Evolutionary conservation across 2,113 vertebrate species (phyloP), one percentile per base, ranked within the genome.

Genomic region (Lophura nycthemera): DNA sequence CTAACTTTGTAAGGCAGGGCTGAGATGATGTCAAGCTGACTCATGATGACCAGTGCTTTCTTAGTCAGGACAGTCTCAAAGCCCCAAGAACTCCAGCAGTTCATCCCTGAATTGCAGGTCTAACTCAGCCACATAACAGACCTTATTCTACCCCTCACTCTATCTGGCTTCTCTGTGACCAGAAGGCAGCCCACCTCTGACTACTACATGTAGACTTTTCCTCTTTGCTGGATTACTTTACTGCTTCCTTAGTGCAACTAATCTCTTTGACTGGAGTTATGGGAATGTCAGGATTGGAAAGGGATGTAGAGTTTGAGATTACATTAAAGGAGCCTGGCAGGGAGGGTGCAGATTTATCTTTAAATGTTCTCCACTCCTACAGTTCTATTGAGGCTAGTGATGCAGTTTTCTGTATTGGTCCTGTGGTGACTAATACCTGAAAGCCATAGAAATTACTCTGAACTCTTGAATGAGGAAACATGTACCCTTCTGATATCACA

Each of bases 341-440:
- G 8, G 47, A 36, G 8, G 2, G 24, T 56, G 48, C 27, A 86
- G 88, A 78, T 75, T 92, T 88, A 10, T 74, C 86, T 83, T 67
- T 71, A 29, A 77, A 20, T 78, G 65, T 67, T 81, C 57, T 65
- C 89, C 77, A 64, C 34, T 81, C 70, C 43, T 47, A 57, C 80
- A 20, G 63, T 71, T 67, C 21, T 84, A 22, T 59, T 11, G 54
- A 83, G 76, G 76, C 63, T 86, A 57, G 13, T 93, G 61, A 86
- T 90, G 73, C 73, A 77, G 90, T 57, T 78, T 50, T 87, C 64
- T 79, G 76, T 40, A 87, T 34, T 73, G 54, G 73, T 57, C 72
- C 48, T n/a, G 13, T 54, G 66, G 48, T 94, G 91, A 96, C 59
- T 91, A 92, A 92, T 66, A 48, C 54, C 88, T 61, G 66, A 86